Conservation (phyloP, 2,888 invertebrate genomes). For the Eupithecia subfuscata region DNA sequence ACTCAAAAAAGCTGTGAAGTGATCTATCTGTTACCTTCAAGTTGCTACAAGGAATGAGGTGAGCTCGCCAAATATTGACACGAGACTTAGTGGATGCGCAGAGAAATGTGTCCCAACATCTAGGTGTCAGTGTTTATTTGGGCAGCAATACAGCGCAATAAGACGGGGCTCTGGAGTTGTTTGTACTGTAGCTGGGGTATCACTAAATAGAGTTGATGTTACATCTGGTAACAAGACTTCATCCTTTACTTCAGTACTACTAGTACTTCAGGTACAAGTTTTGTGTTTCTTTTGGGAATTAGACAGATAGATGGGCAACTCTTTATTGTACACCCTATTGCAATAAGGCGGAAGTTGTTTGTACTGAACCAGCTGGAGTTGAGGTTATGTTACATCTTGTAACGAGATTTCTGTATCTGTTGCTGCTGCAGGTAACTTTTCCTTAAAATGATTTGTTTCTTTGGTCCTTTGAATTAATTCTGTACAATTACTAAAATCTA, state of each 20-base stretch:
- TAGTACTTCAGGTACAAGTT: not conserved
- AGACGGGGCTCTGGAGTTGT: constrained; percentile 42
- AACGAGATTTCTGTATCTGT: not conserved
- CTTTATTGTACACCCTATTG: not conserved
- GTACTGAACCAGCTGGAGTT: not conserved
- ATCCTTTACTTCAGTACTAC: not conserved
- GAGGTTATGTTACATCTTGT: not conserved
- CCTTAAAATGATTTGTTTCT: not conserved
- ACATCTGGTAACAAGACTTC: constrained; percentile 8
- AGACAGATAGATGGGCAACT: not conserved
- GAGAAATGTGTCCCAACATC: constrained; percentile 75
- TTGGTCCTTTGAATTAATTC: not conserved
- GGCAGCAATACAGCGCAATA: constrained; percentile 71
- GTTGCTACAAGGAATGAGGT: constrained; percentile 66
- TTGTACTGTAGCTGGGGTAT: constrained; percentile 15
- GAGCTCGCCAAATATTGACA: constrained; percentile 74
- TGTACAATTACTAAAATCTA: not conserved
- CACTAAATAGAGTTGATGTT: constrained; percentile 12
- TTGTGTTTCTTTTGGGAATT: not conserved
- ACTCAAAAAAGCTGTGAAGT: not conserved
- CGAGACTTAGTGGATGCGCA: constrained; percentile 72
- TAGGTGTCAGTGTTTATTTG: constrained; percentile 76
- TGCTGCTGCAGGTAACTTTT: too few relatives aligned
- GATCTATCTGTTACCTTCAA: constrained; percentile 30
- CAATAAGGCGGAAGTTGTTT: not conserved